Conservation (phyloP, 2,113 vertebrate genomes). For the Cathartes aura region DNA sequence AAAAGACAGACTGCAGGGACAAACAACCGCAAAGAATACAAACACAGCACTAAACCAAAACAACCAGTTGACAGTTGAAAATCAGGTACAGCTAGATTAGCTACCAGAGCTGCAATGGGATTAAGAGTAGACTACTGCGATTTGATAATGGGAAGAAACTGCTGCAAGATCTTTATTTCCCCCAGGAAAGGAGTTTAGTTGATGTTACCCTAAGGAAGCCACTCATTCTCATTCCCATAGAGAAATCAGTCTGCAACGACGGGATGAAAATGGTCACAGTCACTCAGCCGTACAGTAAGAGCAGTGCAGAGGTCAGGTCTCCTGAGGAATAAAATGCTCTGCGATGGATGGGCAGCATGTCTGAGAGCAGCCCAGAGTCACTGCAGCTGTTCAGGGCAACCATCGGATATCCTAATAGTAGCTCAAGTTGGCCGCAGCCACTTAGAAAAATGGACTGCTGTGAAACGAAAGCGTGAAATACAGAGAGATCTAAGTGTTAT, state of each 20-base stretch:
- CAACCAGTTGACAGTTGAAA: neutral
- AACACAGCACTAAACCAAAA: neutral
- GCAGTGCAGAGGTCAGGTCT: neutral
- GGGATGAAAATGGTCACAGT: neutral
- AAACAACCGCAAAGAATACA: neutral
- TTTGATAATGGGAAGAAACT: neutral
- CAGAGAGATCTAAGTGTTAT: neutral
- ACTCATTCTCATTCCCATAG: neutral
- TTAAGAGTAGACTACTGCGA: neutral
- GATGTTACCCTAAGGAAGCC: neutral
- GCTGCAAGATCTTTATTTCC: neutral
- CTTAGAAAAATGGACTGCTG: neutral
- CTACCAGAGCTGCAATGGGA: neutral
- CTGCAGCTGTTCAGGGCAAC: neutral
- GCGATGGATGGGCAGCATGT: neutral
- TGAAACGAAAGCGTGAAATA: neutral
- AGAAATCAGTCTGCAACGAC: neutral
- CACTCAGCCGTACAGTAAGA: neutral
- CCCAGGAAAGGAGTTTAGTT: neutral
- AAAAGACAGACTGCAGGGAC: neutral
- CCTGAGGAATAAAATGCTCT: neutral
- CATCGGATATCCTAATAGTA: neutral
- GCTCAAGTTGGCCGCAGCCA: neutral
- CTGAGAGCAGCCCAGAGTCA: neutral
- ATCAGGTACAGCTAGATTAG: neutral